These are phyloP conservation scores for Electrophaes corylata DNA, from an alignment of 2,888 invertebrate species.

Conservation along the genomic window DNA sequence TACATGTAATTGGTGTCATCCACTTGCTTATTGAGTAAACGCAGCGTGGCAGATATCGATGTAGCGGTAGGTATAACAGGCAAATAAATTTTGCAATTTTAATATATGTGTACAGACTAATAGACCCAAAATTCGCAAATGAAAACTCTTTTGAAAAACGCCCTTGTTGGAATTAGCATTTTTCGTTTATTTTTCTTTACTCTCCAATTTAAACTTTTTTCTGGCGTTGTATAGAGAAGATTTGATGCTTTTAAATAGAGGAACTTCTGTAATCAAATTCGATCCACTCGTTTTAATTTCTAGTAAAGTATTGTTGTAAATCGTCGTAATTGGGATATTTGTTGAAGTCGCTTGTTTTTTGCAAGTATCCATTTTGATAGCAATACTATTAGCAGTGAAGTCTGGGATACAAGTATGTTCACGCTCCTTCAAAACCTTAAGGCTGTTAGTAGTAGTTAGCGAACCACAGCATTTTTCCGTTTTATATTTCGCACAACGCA, in stretches of 20 bases:
- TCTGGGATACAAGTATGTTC: constrained; percentile 12
- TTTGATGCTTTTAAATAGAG: constrained; percentile 10
- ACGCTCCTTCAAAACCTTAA: constrained; percentile 8
- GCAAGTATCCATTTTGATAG: constrained; percentile 9
- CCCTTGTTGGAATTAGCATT: not conserved
- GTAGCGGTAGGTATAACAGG: no score
- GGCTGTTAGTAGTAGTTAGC: constrained; percentile 3
- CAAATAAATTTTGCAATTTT: no score
- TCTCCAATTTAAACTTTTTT: not conserved
- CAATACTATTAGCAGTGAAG: constrained; percentile 16
- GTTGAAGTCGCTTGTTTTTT: constrained; percentile 10
- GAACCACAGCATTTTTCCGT: constrained; percentile 5
- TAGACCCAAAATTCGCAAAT: no score
- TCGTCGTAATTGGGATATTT: constrained; percentile 1
- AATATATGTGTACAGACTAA: no score
- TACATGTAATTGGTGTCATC: no score
- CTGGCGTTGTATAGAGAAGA: constrained; percentile 4
- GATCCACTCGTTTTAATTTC: not conserved
- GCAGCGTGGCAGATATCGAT: no score
- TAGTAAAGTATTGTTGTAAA: constrained; percentile 3
- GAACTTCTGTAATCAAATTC: not conserved
- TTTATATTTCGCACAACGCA: constrained; percentile 20
- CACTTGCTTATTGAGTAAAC: no score
- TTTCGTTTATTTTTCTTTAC: not conserved
- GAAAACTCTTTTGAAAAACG: no score